Evolutionary conservation across 2,888 invertebrate species (phyloP).

Genomic region (Lumbricus terrestris): DNA sequence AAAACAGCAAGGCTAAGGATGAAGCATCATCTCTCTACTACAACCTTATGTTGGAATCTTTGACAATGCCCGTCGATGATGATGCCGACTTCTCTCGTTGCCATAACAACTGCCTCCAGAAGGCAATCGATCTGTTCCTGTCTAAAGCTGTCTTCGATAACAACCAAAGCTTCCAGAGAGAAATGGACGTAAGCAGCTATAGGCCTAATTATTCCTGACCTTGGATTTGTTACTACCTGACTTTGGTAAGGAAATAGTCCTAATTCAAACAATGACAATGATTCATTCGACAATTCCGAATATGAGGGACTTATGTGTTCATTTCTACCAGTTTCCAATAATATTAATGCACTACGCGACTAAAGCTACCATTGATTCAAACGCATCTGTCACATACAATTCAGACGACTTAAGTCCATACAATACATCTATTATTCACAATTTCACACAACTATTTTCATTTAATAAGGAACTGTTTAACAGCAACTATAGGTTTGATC

Average conservation of each 20-base stretch:
- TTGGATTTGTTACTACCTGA: no score
- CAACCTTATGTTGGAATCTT: not conserved
- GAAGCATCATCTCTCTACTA: not conserved
- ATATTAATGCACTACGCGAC: no score
- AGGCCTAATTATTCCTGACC: no score
- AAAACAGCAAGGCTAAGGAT: not conserved
- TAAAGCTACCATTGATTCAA: no score
- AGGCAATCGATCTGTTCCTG: not conserved
- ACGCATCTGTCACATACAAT: no score
- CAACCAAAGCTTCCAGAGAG: not conserved
- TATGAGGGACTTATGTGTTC: not conserved
- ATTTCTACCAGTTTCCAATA: no score
- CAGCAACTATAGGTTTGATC: no score
- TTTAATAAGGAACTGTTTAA: no score
- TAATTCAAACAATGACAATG: no score
- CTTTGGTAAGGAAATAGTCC: no score
- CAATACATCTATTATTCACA: no score
- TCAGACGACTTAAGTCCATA: not conserved
- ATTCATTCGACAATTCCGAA: not conserved
- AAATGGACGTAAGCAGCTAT: not conserved
- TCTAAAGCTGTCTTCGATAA: slow-evolving; percentile 4
- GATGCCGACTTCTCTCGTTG: slow-evolving; percentile 3
- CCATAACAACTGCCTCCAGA: not conserved
- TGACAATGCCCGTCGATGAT: not conserved
- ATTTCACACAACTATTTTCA: no score